phyloP scores from a whole-genome alignment of 35 echinoderm and acorn worm genomes.

The Apostichopus japonicus region DNA sequence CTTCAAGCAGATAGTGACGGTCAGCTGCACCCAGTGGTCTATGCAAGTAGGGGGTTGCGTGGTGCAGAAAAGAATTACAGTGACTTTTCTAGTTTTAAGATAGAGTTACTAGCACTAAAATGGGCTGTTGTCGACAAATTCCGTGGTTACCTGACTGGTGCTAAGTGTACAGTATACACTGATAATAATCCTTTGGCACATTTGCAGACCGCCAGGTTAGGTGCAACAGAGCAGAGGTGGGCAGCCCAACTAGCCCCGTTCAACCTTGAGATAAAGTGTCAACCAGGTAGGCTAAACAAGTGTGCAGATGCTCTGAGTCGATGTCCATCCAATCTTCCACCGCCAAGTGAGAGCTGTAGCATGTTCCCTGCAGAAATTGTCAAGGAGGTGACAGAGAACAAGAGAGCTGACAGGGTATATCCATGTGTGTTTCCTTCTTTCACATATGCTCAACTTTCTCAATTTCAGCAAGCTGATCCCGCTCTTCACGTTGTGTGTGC shows the following conservation, averaged over 20 bases:
- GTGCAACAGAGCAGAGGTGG: constrained; percentile 8
- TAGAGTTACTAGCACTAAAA: not conserved
- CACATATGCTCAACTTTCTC: not conserved
- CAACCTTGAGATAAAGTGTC: not conserved
- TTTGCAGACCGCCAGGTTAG: not conserved
- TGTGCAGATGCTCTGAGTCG: constrained; percentile 49
- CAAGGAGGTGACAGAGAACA: not conserved
- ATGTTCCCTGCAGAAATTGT: not conserved
- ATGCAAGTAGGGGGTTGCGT: not conserved
- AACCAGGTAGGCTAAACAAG: not conserved
- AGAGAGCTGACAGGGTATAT: not conserved
- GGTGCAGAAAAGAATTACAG: not conserved
- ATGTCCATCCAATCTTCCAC: not conserved
- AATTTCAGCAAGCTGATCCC: constrained; percentile 29
- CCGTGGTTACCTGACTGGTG: too few species aligned
- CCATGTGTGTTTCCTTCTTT: constrained; percentile 16
- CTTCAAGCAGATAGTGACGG: not conserved
- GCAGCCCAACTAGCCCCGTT: constrained; percentile 4
- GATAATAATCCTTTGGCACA: too few species aligned
- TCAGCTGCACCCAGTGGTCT: not conserved
- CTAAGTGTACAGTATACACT: too few species aligned
- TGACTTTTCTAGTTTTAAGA: not conserved
- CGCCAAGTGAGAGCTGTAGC: too few species aligned
- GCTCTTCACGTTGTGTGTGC: constrained; percentile 16
- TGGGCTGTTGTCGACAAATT: not conserved